Conservation (phyloP, 53 echinoderm and acorn worm species). For the Pentamera pediparva region DNA sequence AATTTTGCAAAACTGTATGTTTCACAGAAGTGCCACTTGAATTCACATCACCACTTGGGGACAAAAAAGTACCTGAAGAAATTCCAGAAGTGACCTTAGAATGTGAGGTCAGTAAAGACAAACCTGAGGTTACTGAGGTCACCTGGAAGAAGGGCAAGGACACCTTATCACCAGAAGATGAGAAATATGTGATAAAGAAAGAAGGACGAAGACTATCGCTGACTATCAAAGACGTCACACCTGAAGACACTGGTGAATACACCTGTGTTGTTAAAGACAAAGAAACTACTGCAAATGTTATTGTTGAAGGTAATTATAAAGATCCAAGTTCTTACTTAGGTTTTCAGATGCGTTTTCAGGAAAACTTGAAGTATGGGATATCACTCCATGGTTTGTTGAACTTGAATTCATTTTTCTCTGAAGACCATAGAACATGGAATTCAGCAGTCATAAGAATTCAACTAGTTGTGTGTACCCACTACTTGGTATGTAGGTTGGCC, state of each 20-base stretch:
- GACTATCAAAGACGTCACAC: constrained; percentile 60
- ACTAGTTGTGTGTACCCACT: too few species aligned
- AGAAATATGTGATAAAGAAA: constrained; percentile 68
- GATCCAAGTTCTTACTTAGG: too few species aligned
- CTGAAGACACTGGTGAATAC: constrained; percentile 55
- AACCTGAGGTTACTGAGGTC: constrained; percentile 73
- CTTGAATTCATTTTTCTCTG: too few species aligned
- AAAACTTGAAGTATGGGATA: too few species aligned
- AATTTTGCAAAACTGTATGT: too few species aligned
- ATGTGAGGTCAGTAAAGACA: constrained; percentile 81
- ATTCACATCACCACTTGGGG: constrained; percentile 27
- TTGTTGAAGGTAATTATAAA: too few species aligned
- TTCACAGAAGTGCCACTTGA: constrained; percentile 57
- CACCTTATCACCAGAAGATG: constrained; percentile 50
- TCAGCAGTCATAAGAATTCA: too few species aligned
- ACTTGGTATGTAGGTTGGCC: too few species aligned
- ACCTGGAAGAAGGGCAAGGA: constrained; percentile 85
- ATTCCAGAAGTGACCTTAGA: constrained; percentile 60
- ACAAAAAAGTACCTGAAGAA: constrained; percentile 37
- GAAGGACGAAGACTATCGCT: constrained; percentile 43
- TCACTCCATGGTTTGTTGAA: too few species aligned
- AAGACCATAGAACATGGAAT: too few species aligned
- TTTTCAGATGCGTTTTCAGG: too few species aligned
- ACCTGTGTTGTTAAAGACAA: constrained; percentile 63
- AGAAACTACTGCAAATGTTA: constrained; percentile 43